Conservation (phyloP, 2,888 invertebrate species). For the Drosophila limbata region DNA sequence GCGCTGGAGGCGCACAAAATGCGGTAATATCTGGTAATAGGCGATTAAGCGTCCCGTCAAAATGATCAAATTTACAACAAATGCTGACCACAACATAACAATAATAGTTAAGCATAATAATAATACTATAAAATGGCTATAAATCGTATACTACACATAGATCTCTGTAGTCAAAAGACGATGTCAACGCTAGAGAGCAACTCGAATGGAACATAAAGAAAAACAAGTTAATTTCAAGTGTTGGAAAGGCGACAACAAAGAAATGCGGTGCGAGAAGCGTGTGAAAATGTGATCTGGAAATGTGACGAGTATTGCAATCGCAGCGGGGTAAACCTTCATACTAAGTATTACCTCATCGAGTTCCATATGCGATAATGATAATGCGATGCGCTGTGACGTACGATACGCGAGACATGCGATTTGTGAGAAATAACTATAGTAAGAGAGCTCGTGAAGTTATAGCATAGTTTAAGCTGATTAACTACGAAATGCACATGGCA, state of each 20-base stretch:
- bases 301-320: not conserved
- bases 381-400: constrained; percentile 55
- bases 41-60: constrained; percentile 38
- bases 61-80: constrained; percentile 45
- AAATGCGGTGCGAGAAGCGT: constrained; percentile 49
- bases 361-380: constrained; percentile 61
- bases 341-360: constrained; percentile 57
- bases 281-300: constrained; percentile 34
- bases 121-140: constrained; percentile 46
- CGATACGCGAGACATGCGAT: constrained; percentile 53
- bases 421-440: constrained; percentile 13
- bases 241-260: constrained; percentile 20
- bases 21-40: constrained; percentile 64
- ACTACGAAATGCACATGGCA: constrained; percentile 5
- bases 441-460: constrained; percentile 17
- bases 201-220: constrained; percentile 27
- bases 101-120: constrained; percentile 15
- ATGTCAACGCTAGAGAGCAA: constrained; percentile 1
- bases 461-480: constrained; percentile 46
- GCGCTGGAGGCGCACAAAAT: constrained; percentile 38
- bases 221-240: constrained; percentile 43
- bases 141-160: constrained; percentile 34
- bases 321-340: not conserved
- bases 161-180: not conserved
- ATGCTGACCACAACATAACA: constrained; percentile 26